These are phyloP conservation scores for Cephus spinipes DNA, from an alignment of 2,888 invertebrate species.

Conservation along the genomic window DNA sequence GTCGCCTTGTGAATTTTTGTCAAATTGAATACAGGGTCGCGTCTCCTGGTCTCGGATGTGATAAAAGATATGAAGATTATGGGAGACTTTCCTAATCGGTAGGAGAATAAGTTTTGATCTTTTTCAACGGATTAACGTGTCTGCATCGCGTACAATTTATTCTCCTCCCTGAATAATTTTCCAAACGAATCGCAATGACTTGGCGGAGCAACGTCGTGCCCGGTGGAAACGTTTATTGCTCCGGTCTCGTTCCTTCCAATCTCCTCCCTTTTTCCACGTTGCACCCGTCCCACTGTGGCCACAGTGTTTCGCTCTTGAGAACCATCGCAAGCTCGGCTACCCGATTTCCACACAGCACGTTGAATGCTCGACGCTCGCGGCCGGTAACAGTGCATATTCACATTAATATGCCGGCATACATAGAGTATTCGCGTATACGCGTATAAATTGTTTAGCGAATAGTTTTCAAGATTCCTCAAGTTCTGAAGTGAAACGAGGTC, in stretches of 20 bases:
- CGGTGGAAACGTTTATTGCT: neutral
- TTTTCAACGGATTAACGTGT: neutral
- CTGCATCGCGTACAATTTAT: neutral
- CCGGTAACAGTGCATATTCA: conserved; percentile 30
- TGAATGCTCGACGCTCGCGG: conserved; percentile 37
- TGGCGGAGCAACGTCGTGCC: neutral
- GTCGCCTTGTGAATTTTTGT: neutral
- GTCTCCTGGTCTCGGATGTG: neutral
- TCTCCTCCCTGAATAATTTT: neutral
- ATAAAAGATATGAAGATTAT: neutral
- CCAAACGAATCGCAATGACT: neutral
- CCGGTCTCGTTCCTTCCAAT: conserved; percentile 13
- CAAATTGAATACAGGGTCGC: neutral
- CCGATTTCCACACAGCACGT: conserved; percentile 41
- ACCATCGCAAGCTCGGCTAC: conserved; percentile 42
- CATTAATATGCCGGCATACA: conserved; percentile 31
- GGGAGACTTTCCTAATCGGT: neutral
- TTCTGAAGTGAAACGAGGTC: neutral
- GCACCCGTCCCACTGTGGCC: conserved; percentile 8
- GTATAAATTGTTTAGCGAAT: neutral
- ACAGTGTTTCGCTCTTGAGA: conserved; percentile 25
- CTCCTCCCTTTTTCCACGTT: conserved; percentile 1
- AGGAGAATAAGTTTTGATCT: neutral
- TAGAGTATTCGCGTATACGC: neutral
- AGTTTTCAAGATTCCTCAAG: neutral